Base-by-base conservation (phyloP, 2,797 vertebrate species). In the Takifugu ocellatus region DNA sequence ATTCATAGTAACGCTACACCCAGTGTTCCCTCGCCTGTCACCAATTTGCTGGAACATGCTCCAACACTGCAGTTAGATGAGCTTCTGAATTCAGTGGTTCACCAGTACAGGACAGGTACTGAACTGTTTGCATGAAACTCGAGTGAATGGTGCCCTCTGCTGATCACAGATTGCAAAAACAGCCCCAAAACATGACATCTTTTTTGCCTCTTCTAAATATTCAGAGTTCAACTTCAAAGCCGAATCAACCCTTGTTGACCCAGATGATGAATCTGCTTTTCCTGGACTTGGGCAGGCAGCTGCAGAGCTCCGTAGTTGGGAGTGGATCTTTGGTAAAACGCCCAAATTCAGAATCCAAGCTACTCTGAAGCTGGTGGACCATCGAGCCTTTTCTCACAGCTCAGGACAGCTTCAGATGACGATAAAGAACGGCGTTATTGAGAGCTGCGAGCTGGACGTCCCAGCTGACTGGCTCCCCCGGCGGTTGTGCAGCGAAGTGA, bases 301-400 rank as follows among this genome's bases (percentile, higher is more conserved):
- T 15, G 56, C 70, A 4, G 93, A 94, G 56, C 88, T 98, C 7
- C 88, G 87, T 26, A 74, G 82, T 17, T 99, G 96, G 96, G 92
- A 96, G 2, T 99, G 96, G 96, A 79, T 92, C 1, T 98, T 94
- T n/a, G 94, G 94, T n/a, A 94, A 84, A 87, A 99, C 97, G 1
- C 97, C 96, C 0, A 94, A 93, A 55, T 99, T 99, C 78, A 93
- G 84, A 0, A 0, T 98, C 49, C 81, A 75, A 24, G 92, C 90
- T 0, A 62, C 50, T 26, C 88, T 96, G 68, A 75, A 77, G 3
- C 68, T 96, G 42, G 15, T n/a, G 0, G 77, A 72, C 2, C 60
- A 80, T 26, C 55, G 58, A 8, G 61, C 71, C 16, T 58, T 71
- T 0, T 17, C 50, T 8, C 42, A 10, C 11, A 48, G 63, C 27